These are phyloP conservation scores for Orestias chungarensis DNA, from an alignment of 2,797 vertebrate species.

Conservation along the genomic window DNA sequence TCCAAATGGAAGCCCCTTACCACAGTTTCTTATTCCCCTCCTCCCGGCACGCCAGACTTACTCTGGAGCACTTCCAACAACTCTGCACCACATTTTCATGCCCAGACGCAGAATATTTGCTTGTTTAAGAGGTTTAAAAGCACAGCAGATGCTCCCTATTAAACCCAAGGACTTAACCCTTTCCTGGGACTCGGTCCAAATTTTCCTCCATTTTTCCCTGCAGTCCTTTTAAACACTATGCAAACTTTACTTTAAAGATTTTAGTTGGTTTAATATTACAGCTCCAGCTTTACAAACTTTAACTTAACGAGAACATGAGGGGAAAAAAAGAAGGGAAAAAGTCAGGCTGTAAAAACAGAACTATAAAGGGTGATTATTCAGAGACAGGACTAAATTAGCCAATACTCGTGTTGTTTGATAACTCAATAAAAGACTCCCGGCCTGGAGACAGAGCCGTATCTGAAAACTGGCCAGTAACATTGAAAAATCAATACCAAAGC, in stretches of 20 bases:
- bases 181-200: conserved; percentile 49
- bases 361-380: conserved; percentile 31
- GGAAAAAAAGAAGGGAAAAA: background rate
- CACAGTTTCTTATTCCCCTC: conserved; percentile 4
- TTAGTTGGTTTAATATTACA: conserved; percentile 8
- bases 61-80: conserved; percentile 55
- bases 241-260: conserved; percentile 19
- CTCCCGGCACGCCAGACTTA: conserved; percentile 21
- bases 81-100: conserved; percentile 35
- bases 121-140: conserved; percentile 54
- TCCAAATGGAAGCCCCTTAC: conserved; percentile 13
- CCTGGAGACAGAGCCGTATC: conserved; percentile 37
- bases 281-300: conserved; percentile 4
- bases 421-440: conserved; percentile 38
- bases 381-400: conserved; percentile 16
- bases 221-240: conserved; percentile 30
- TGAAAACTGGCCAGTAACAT: conserved; percentile 33
- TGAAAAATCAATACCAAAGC: conserved; percentile 49
- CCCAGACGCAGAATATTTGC: conserved; percentile 57
- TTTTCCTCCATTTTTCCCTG: conserved; percentile 13
- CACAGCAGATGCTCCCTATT: conserved; percentile 59
- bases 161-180: conserved; percentile 52
- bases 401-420: conserved; percentile 23
- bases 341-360: conserved; percentile 5
- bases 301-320: conserved; percentile 10